A percentile compares a stretch with the other conserved stretches of the same genome.
phyloP scores from a whole-genome alignment of 92 coral and sea anemone species.

The Blastomussa wellsi region DNA sequence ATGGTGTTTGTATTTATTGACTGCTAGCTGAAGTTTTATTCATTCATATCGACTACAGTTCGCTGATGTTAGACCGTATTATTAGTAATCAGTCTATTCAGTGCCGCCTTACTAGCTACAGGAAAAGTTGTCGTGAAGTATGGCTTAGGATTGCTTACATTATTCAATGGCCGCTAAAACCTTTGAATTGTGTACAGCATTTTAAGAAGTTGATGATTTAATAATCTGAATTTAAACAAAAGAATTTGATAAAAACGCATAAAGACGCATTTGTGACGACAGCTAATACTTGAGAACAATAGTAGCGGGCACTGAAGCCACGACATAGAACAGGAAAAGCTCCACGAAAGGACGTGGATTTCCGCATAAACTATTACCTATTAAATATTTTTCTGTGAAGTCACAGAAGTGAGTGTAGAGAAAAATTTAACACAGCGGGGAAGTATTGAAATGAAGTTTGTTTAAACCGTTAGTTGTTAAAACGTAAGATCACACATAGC shows the following conservation, averaged over 20 bases:
- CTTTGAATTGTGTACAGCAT: not conserved
- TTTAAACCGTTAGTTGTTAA: not conserved
- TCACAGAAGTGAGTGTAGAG: not conserved
- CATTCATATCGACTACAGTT: not conserved
- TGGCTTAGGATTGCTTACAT: not conserved
- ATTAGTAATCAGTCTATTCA: not conserved
- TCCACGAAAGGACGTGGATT: not conserved
- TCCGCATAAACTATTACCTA: constrained; percentile 8
- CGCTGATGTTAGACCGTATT: not conserved
- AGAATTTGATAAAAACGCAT: not conserved
- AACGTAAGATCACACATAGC: not conserved
- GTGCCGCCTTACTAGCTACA: not conserved
- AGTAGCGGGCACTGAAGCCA: not conserved
- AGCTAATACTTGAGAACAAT: not conserved
- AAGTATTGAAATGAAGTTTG: not conserved
- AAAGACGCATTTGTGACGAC: not conserved
- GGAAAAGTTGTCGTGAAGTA: not conserved
- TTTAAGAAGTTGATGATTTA: not conserved
- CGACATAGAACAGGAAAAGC: not conserved
- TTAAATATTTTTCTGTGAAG: not conserved
- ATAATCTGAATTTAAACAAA: not conserved
- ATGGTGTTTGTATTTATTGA: not conserved
- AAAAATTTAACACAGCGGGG: not conserved
- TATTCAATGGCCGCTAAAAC: constrained; percentile 7
- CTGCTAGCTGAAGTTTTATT: not conserved